A percentile compares a stretch with the other conserved stretches of the same genome.
Conservation (phyloP, 2,888 invertebrate species). For the Harpagoxenus sublaevis region DNA sequence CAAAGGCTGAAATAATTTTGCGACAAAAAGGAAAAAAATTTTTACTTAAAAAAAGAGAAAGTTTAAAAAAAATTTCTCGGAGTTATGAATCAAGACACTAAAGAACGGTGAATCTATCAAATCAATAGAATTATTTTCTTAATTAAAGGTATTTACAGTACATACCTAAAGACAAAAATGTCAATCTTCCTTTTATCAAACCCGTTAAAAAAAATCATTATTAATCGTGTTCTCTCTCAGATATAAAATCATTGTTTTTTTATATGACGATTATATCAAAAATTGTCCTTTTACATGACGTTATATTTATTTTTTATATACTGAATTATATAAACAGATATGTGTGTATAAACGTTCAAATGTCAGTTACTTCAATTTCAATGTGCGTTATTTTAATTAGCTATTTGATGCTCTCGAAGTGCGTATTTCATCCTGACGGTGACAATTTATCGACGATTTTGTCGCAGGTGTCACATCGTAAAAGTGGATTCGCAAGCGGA, state of each 20-base stretch:
- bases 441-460: conserved; percentile 53
- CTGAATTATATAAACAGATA: background rate
- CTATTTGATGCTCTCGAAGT: background rate
- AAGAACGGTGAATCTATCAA: background rate
- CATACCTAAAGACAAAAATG: background rate
- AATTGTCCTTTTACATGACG: too few species aligned
- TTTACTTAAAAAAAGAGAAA: background rate
- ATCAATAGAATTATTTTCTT: background rate
- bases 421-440: conserved; percentile 38
- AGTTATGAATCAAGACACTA: conserved; percentile 3
- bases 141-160: background rate
- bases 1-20: background rate
- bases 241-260: background rate
- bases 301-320: background rate
- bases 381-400: conserved; percentile 1
- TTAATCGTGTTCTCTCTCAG: background rate
- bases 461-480: conserved; percentile 64
- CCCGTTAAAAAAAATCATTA: background rate
- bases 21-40: background rate
- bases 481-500: conserved; percentile 63
- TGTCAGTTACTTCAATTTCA: conserved; percentile 1
- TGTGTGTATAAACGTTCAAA: background rate
- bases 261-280: background rate
- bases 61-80: background rate
- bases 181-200: background rate